Base-by-base conservation (phyloP, 2,113 vertebrate species). In the Laticauda laticaudata region DNA sequence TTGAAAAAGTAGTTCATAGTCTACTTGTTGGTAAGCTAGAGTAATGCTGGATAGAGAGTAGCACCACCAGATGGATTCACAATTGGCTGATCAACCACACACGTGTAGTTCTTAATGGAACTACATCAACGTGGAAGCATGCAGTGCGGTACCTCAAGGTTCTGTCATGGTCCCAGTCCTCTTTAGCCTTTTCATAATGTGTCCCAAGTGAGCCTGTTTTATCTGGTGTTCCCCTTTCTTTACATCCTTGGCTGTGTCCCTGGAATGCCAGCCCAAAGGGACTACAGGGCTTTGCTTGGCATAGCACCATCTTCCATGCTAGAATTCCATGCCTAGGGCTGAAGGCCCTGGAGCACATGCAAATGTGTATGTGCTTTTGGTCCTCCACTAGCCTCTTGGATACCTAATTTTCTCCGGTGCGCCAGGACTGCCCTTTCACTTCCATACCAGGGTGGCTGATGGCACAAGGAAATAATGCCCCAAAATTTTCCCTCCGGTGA, bases 251-350 rank as follows among this genome's bases (percentile, higher is more conserved):
- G 64, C 64, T 69, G 5, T 15, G 29, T n/a, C 64, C 29, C 29
- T 64, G 1, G 9, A 34, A 24, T 93, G 93, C 94, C 95, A 95
- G 93, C 51, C 61, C 86, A 96, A 93, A 94, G 93, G 96, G 96
- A 96, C 96, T 96, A 59, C 34, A 91, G 92, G 1, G 90, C 86
- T 10, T 88, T 93, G 90, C 90, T 95, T 96, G 96, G 95, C 93
- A 2, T 0, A 20, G 93, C 93, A 94, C 95, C 94, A 93, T 94
- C 0, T 26, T 45, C 3, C 8, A 34, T 55, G 81, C 87, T 53
- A 86, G n/a, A 51, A 92, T 26, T 39, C 0, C 6, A 89, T 95
- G 95, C 93, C 1, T 11, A 57, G 94, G 24, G 90, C 93, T 90
- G 12, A 1, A 86, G 93, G 92, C 0, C 64, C n/a, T 0, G 88